Conservation (phyloP, 2,888 invertebrate genomes). For the Scaptomyza reducta region DNA sequence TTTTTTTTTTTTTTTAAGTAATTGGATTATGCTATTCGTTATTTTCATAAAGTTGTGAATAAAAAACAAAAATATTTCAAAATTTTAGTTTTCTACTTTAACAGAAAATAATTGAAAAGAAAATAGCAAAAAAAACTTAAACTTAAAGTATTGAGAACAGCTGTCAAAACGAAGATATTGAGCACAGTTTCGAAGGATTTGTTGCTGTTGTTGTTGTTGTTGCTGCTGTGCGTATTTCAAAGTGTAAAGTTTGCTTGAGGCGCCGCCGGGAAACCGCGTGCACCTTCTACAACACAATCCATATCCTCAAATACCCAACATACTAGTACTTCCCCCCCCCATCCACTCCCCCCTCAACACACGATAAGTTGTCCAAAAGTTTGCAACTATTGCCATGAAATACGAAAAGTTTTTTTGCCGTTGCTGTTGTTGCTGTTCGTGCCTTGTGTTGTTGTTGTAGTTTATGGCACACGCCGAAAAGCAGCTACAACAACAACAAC, state of each 20-base stretch:
- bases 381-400: constrained; percentile 63
- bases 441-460: constrained; percentile 29
- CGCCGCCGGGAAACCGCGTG: constrained; percentile 3
- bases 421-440: constrained; percentile 14
- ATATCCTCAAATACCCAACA: neutral
- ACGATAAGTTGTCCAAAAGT: constrained; percentile 46
- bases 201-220: too few species aligned
- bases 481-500: neutral
- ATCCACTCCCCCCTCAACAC: neutral
- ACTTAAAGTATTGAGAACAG: too few species aligned
- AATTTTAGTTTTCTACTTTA: too few species aligned
- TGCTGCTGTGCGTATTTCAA: constrained; percentile 16
- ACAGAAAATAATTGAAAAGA: too few species aligned
- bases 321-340: neutral
- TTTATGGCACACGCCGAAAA: constrained; percentile 28
- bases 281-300: constrained; percentile 1
- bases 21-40: too few species aligned
- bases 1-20: too few species aligned
- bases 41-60: too few species aligned
- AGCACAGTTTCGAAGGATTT: neutral
- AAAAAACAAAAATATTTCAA: too few species aligned
- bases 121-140: too few species aligned
- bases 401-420: constrained; percentile 51
- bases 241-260: constrained; percentile 45
- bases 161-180: too few species aligned